These are phyloP conservation scores for Trichogramma evanescens DNA, from an alignment of 2,888 invertebrate species.

Conservation along the genomic window DNA sequence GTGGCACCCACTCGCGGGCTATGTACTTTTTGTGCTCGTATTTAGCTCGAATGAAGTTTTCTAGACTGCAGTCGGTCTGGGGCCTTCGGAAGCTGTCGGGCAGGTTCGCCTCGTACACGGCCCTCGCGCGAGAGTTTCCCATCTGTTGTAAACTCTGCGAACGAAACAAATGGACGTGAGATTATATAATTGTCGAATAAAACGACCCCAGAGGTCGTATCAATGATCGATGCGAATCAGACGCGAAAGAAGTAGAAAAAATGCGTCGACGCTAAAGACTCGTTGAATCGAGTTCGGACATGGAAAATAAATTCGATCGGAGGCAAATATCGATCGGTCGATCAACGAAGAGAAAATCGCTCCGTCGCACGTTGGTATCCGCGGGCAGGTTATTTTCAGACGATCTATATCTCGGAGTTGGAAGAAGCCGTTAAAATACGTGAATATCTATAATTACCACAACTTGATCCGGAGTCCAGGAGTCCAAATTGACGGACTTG, in stretches of 20 bases:
- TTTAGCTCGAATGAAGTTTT: constrained; percentile 94
- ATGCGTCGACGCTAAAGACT: too few relatives aligned
- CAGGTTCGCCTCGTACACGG: constrained; percentile 94
- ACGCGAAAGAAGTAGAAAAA: too few relatives aligned
- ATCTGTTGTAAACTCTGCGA: constrained; percentile 80
- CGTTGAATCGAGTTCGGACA: too few relatives aligned
- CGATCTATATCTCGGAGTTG: too few relatives aligned
- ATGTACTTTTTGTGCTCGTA: constrained; percentile 99
- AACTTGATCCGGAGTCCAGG: constrained; percentile 98
- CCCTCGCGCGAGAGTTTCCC: constrained; percentile 94
- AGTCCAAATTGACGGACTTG: constrained; percentile 94
- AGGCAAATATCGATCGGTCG: too few relatives aligned
- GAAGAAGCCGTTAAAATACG: too few relatives aligned
- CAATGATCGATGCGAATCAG: too few relatives aligned
- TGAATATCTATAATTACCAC: constrained; percentile 53
- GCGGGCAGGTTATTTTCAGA: too few relatives aligned
- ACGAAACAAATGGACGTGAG: not conserved
- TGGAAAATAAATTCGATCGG: too few relatives aligned
- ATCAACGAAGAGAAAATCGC: too few relatives aligned
- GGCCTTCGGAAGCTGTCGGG: constrained; percentile 94
- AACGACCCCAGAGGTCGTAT: not conserved
- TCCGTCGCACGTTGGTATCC: too few relatives aligned
- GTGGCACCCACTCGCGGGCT: constrained; percentile 94
- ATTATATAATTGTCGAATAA: not conserved
- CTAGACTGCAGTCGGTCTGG: constrained; percentile 86